These are phyloP conservation scores for Nemoura dubitans DNA, from an alignment of 2,888 invertebrate species.

Conservation along the genomic window DNA sequence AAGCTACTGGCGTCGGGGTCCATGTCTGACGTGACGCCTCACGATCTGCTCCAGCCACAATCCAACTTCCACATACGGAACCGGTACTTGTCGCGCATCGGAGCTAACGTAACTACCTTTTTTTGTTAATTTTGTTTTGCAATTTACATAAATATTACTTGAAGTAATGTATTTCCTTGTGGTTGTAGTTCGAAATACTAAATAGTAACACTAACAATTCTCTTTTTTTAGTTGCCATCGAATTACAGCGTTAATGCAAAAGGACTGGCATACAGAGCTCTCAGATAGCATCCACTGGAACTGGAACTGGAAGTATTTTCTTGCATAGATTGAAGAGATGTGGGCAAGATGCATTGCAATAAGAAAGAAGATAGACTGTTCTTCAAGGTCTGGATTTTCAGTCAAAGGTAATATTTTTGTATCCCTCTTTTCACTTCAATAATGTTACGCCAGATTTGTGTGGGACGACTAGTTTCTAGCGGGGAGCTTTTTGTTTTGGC, in stretches of 20 bases:
- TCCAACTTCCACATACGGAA: constrained; percentile 69
- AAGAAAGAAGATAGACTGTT: background rate
- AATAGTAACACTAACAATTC: too few relatives aligned
- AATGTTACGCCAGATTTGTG: too few relatives aligned
- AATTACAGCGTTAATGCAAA: constrained; percentile 58
- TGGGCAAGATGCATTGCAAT: background rate
- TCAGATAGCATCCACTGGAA: constrained; percentile 54
- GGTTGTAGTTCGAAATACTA: background rate
- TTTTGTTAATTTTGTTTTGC: background rate
- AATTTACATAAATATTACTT: too few relatives aligned
- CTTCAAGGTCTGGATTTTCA: background rate
- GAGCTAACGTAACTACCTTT: constrained; percentile 64
- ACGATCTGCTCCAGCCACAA: constrained; percentile 63
- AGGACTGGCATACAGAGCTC: constrained; percentile 58
- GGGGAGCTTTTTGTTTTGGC: too few relatives aligned
- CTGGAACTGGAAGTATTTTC: constrained; percentile 1
- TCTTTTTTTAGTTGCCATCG: constrained; percentile 58
- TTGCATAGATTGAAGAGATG: background rate
- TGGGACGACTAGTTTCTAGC: too few relatives aligned
- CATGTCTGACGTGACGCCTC: constrained; percentile 61
- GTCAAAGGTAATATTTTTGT: background rate
- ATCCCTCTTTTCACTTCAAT: background rate
- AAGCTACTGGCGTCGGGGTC: constrained; percentile 64
- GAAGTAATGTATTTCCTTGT: background rate
- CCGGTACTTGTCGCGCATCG: constrained; percentile 68